Base-by-base conservation (phyloP, 2,113 vertebrate species). In the Rhinichthys klamathensis region DNA sequence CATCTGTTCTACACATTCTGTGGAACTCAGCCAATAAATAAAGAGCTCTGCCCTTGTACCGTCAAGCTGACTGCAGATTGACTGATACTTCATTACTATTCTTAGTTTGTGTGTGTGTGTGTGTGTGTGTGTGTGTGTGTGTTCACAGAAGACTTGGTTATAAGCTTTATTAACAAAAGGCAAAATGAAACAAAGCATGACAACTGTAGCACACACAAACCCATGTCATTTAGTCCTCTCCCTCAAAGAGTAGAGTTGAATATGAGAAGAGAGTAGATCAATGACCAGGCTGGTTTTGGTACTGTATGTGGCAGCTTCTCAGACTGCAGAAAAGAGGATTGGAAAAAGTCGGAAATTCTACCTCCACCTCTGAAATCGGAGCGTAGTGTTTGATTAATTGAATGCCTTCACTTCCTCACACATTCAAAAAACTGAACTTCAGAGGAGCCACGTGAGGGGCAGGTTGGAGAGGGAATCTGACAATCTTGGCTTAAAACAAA, bases 401-500 rank as follows among this genome's bases (percentile, higher is more conserved):
- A 76, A 73, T 44, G 15, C 23, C 38, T 73, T 73, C 38, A 73
- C 38, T 46, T 73, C 38, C 38, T 73, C 38, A 25, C 70, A 25
- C 6, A 5, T 25, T 73, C 6, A 21, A 73, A 73, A 78, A 38
- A 32, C 6, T 35, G 18, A 38, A 54, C 49, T 54, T 77, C 15
- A 32, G 25, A 76, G 74, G 74, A 78, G 27, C 30, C 10, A 21
- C 0, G 12, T 54, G 18, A 56, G 75, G 27, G 51, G 30, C 27
- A 35, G 18, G 15, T 32, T 21, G 5, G 18, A 35, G 25, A 77
- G 7, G 49, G 8, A 78, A 51, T 30, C 51, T 56, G 30, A 7
- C 44, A 67, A 63, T 61, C 23, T 23, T 41, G 69, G 82, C 67
- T 25, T 65, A 69, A 30, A 87, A 89, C 88, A 90, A 56, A 72